phyloP scores from a whole-genome alignment of 53 echinoderm and acorn worm species.

The Echinarachnius parma region DNA sequence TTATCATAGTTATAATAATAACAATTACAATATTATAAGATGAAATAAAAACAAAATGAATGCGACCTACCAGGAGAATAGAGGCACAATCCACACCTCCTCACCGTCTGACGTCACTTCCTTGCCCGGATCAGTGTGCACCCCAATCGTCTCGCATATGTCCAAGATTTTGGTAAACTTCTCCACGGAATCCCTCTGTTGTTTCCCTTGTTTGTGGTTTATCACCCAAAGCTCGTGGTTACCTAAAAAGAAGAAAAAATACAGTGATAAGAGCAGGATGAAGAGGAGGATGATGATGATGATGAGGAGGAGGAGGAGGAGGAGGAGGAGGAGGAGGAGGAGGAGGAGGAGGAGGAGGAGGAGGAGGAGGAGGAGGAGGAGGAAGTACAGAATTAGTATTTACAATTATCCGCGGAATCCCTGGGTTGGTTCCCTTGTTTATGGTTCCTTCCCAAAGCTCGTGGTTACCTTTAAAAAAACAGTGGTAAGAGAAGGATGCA shows the following conservation, averaged over 20 bases:
- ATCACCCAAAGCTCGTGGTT: conserved; percentile 94
- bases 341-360: not conserved
- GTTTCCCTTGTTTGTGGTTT: not conserved
- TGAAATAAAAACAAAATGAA: not conserved
- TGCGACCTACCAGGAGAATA: conserved; percentile 78
- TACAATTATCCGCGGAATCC: no score
- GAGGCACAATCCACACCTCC: conserved; percentile 78
- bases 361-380: not conserved
- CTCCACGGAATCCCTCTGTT: conserved; percentile 54
- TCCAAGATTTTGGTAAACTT: conserved; percentile 77
- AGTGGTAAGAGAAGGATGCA: no score
- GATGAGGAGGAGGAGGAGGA: not conserved
- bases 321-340: not conserved
- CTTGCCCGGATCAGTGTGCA: conserved; percentile 71
- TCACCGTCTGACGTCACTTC: conserved; percentile 35
- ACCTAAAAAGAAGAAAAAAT: conserved; percentile 38
- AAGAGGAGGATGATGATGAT: not conserved
- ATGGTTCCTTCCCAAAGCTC: no score
- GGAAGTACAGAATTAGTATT: no score
- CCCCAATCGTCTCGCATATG: conserved; percentile 58
- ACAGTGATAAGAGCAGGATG: not conserved
- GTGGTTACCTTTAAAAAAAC: no score
- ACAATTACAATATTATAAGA: not conserved
- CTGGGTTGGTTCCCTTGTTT: no score
- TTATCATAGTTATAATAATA: no score